phyloP scores from a whole-genome alignment of 1,140 invertebrate genomes.

The Hylyphantes graminicola region DNA sequence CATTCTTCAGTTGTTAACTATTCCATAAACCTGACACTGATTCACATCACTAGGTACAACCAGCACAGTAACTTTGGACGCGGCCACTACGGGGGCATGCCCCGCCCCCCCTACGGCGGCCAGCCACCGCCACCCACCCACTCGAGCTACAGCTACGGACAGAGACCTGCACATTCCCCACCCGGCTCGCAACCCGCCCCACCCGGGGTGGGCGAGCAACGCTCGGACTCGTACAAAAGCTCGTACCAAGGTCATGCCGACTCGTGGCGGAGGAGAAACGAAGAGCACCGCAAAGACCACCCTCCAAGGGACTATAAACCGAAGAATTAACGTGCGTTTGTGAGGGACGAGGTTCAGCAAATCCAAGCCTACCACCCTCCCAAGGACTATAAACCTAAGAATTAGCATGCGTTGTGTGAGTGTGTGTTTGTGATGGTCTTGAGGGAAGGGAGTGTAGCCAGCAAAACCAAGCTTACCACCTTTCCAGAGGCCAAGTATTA shows the following conservation, averaged over 20 bases:
- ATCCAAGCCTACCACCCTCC: too few relatives aligned
- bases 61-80: too few relatives aligned
- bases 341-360: too few relatives aligned
- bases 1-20: too few relatives aligned
- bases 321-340: constrained; percentile 22
- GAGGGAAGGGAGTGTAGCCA: too few relatives aligned
- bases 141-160: constrained; percentile 41
- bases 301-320: constrained; percentile 36
- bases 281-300: constrained; percentile 40
- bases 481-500: too few relatives aligned
- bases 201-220: constrained; percentile 22
- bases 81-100: constrained; percentile 1
- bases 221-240: constrained; percentile 12
- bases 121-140: constrained; percentile 33
- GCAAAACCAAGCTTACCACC: too few relatives aligned
- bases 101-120: constrained; percentile 29
- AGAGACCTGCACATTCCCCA: constrained; percentile 39
- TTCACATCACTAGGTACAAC: too few relatives aligned
- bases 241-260: constrained; percentile 57
- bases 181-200: constrained; percentile 31
- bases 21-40: too few relatives aligned
- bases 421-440: too few relatives aligned
- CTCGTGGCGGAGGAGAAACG: constrained; percentile 55
- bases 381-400: constrained; percentile 21
- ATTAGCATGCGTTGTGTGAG: not conserved